Percentiles rank a stretch among this genome's conserved stretches.
phyloP scores from a whole-genome alignment of 2,888 invertebrate genomes.

The Aquatica leii region DNA sequence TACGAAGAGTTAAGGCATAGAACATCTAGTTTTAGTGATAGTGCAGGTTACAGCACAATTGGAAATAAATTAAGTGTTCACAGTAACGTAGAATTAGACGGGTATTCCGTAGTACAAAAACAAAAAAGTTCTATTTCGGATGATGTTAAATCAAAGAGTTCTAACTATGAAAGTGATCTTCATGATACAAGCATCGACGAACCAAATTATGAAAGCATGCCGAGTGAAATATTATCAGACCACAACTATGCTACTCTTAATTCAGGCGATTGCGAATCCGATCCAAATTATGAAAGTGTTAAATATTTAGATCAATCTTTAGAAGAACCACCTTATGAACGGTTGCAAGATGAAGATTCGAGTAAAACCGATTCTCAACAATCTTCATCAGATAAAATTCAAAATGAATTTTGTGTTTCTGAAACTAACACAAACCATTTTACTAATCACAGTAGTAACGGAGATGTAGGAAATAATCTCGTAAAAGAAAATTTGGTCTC shows the following conservation, averaged over 20 bases:
- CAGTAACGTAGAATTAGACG: slow-evolving; percentile 33
- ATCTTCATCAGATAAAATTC: slow-evolving; percentile 49
- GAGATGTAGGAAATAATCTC: slow-evolving; percentile 66
- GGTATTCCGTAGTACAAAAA: slow-evolving; percentile 45
- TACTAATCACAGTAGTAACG: slow-evolving; percentile 58
- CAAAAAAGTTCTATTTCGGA: slow-evolving; percentile 24
- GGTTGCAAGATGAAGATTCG: slow-evolving; percentile 58
- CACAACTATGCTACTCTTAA: slow-evolving; percentile 68
- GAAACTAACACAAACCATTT: not conserved
- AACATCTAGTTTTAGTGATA: slow-evolving; percentile 54
- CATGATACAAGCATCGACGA: slow-evolving; percentile 60
- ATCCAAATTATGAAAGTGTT: slow-evolving; percentile 85
- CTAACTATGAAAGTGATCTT: slow-evolving; percentile 65
- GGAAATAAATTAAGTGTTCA: slow-evolving; percentile 35
- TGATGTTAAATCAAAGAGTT: slow-evolving; percentile 62
- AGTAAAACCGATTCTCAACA: slow-evolving; percentile 49
- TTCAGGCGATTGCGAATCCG: slow-evolving; percentile 73
- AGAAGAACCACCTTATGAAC: slow-evolving; percentile 74
- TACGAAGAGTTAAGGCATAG: slow-evolving; percentile 76
- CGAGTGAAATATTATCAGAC: slow-evolving; percentile 59
- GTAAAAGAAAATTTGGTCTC: slow-evolving; percentile 44
- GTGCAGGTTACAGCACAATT: slow-evolving; percentile 53
- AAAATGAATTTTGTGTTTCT: slow-evolving; percentile 23
- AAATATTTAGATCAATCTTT: slow-evolving; percentile 71
- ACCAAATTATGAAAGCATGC: slow-evolving; percentile 82